These are phyloP conservation scores for Zaprionus ornatus DNA, from an alignment of 1,140 invertebrate species.

Conservation along the genomic window DNA sequence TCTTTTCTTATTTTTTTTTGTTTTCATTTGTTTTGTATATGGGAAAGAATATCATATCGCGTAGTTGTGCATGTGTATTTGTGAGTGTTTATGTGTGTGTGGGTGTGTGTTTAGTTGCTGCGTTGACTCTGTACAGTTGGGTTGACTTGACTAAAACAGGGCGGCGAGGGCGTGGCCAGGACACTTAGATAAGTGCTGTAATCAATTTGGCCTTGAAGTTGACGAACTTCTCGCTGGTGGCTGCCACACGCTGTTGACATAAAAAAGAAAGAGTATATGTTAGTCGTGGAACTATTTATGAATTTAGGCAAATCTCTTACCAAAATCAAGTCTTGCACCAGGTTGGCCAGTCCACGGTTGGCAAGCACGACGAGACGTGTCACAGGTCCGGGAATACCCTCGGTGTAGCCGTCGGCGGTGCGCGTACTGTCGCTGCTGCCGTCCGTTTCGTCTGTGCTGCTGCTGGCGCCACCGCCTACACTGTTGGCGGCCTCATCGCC, in stretches of 20 bases:
- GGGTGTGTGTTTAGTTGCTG: slow-evolving; percentile 17
- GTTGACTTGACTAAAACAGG: slow-evolving; percentile 74
- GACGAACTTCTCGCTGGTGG: slow-evolving; percentile 93
- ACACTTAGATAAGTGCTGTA: slow-evolving; percentile 91
- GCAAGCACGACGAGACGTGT: slow-evolving; percentile 93
- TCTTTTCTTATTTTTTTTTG: slow-evolving; percentile 15
- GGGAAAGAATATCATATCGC: slow-evolving; percentile 21
- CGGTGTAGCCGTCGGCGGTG: slow-evolving; percentile 87
- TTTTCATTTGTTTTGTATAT: slow-evolving; percentile 30
- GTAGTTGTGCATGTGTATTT: slow-evolving; percentile 25
- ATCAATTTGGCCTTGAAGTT: slow-evolving; percentile 95
- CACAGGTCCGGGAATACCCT: slow-evolving; percentile 93
- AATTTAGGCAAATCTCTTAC: slow-evolving; percentile 83
- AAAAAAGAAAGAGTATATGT: slow-evolving; percentile 51
- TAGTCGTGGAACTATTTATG: neutral
- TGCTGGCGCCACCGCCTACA: slow-evolving; percentile 84
- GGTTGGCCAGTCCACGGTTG: slow-evolving; percentile 92
- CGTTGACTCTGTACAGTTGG: slow-evolving; percentile 67
- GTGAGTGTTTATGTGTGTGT: neutral
- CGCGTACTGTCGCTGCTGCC: slow-evolving; percentile 76
- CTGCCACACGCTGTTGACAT: slow-evolving; percentile 89
- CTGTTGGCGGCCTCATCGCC: slow-evolving; percentile 86
- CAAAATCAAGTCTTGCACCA: slow-evolving; percentile 93
- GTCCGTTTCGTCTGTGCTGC: slow-evolving; percentile 83
- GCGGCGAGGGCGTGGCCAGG: slow-evolving; percentile 45